These are phyloP conservation scores for Spodoptera frugiperda DNA, from an alignment of 1,140 invertebrate species.

Conservation along the genomic window DNA sequence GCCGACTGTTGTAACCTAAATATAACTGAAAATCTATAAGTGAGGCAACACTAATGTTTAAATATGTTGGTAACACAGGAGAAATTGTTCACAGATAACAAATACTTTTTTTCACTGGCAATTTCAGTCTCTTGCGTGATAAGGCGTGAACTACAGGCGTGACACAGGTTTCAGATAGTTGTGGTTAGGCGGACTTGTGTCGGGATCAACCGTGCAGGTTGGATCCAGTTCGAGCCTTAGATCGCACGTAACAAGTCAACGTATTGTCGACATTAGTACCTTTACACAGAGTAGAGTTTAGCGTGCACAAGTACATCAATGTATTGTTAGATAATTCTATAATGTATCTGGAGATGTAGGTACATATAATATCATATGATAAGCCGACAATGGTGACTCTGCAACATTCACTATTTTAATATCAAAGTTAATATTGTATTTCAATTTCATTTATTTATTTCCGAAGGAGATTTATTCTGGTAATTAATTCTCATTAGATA, in stretches of 20 bases:
- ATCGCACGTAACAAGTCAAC: slow-evolving; percentile 4
- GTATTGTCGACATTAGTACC: slow-evolving; percentile 13
- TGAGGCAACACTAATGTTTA: slow-evolving; percentile 34
- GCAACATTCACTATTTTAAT: slow-evolving; percentile 2
- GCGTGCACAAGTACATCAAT: slow-evolving; percentile 22
- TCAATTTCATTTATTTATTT: no score
- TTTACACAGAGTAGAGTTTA: slow-evolving; percentile 20
- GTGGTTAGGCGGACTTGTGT: slow-evolving; percentile 30
- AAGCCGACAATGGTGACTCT: slow-evolving; percentile 17
- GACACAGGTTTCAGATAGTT: background rate
- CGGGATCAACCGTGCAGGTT: background rate
- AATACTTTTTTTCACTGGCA: slow-evolving; percentile 40
- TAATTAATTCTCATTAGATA: background rate
- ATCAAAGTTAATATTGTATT: background rate
- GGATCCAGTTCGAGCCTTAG: slow-evolving; percentile 11
- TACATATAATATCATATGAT: slow-evolving; percentile 8
- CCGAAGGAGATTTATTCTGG: no score
- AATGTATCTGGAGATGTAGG: background rate
- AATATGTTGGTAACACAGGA: slow-evolving; percentile 37
- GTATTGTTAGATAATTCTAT: slow-evolving; percentile 7
- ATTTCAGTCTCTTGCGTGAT: slow-evolving; percentile 33
- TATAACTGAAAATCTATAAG: slow-evolving; percentile 33
- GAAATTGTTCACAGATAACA: slow-evolving; percentile 46
- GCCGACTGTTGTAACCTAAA: slow-evolving; percentile 46
- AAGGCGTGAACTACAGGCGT: slow-evolving; percentile 24